Evolutionary conservation across 1,140 invertebrate species (phyloP), one percentile per base, ranked within the genome.

Genomic region (Zaprionus taronus): DNA sequence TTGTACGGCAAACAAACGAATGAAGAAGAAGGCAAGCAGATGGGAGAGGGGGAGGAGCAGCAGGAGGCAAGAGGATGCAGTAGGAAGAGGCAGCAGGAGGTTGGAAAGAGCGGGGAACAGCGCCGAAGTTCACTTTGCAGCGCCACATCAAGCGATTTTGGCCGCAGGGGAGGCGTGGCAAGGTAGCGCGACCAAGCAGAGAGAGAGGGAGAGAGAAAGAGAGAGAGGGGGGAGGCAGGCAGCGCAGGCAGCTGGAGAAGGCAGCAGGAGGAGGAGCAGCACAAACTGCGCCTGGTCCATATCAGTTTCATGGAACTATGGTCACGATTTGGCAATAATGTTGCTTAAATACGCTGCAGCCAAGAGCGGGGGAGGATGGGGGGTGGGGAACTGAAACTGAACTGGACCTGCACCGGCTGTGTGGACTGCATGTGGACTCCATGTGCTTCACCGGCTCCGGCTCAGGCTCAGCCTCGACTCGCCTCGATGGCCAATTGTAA

Each of bases 241-340:
- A 26, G 38, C 31, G n/a, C n/a, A n/a, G n/a, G n/a, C n/a, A 31
- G 31, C 31, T 31, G 14, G 15, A n/a, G 34, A 7, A 24, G 34
- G 34, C n/a, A 47, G 41, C 55, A 38, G 65, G 44, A 11, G 36
- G 24, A 14, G 41, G 57, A 7, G 57, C 57, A 38, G 67, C 64
- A 73, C 71, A 65, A 60, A 60, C 53, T 57, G 74, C 81, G 65
- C 31, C 31, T 34, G 79, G 77, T 68, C 71, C 81, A 92, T 92
- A 92, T 92, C 91, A 92, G 91, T 92, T 92, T 92, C 91, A 92
- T 92, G 91, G 82, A 92, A 92, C 91, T 92, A 91, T 91, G 79
- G 91, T 92, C 91, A 92, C 91, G 91, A 92, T 92, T 92, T 86
- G 79, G 91, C 85, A 92, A 92, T 92, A 92, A 92, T 86, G 91